Evolutionary conservation across 2,797 vertebrate species (phyloP).

Genomic region (Bradypus variegatus): DNA sequence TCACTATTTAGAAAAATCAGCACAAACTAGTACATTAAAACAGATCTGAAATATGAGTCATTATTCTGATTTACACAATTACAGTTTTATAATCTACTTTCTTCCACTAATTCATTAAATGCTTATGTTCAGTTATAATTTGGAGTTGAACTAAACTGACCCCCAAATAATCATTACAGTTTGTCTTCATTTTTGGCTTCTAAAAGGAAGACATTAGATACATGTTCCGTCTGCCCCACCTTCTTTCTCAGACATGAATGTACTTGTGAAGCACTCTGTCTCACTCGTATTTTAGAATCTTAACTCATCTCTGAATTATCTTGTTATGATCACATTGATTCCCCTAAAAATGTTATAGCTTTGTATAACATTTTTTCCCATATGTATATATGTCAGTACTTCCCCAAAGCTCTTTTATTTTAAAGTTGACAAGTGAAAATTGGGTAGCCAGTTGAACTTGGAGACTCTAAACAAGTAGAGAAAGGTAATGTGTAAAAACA

Average conservation of each 20-base stretch:
- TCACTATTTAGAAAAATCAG: constrained; percentile 39
- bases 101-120: constrained; percentile 40
- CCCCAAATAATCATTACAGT: constrained; percentile 11
- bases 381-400: neutral
- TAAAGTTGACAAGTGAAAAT: constrained; percentile 2
- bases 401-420: neutral
- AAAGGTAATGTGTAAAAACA: constrained; percentile 25
- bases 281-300: constrained; percentile 20
- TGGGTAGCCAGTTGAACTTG: neutral
- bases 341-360: neutral
- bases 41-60: constrained; percentile 34
- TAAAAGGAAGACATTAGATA: constrained; percentile 50
- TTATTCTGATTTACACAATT: constrained; percentile 41
- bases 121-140: constrained; percentile 12
- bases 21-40: constrained; percentile 27
- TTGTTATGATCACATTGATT: neutral
- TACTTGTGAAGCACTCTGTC: constrained; percentile 14
- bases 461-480: constrained; percentile 7
- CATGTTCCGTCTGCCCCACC: constrained; percentile 56
- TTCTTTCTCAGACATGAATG: constrained; percentile 56
- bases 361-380: neutral
- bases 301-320: constrained; percentile 41
- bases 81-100: constrained; percentile 13
- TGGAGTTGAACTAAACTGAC: neutral
- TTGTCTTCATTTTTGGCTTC: constrained; percentile 31